Evolutionary conservation across 2,888 invertebrate species (phyloP), one percentile per base, ranked within the genome.

Genomic region (Mesochorus sp.): DNA sequence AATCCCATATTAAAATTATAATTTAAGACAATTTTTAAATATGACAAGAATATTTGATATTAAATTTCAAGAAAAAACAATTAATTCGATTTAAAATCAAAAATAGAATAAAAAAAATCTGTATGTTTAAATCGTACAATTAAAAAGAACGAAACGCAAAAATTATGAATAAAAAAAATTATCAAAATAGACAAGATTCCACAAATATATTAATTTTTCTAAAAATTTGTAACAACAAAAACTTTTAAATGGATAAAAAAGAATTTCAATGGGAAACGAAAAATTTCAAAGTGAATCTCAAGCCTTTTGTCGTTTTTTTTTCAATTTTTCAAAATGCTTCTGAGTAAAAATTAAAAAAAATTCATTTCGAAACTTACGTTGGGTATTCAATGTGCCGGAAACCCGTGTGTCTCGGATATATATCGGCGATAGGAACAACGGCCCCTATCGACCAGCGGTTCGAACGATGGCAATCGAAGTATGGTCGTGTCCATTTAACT

Each of bases 391-490:
- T 94, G 89, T 98, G 98, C 87, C 98, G 94, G 90, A 96, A 98
- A 83, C 96, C 95, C 1, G 98, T 98, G 89, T 98, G 98, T 10
- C 98, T 93, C 0, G 98, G 98, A 91, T 96, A 98, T 83, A 98
- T 97, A 89, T 99, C 99, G 2, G 97, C 97, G 39, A 99, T 96
- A 0, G 99, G 99, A 19, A 97, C 96, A 0, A 98, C 96, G 0
- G 98, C 98, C 21, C 96, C 96, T 5, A 99, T 96, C 34, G 99
- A 92, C 99, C 99, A 99, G 88, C 98, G 96, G 91, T 99, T 98
- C 0, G 98, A 96, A 80, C 98, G 93, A 3, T 97, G 97, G 90
- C 99, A 99, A 92, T 99, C 99, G 90, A 97, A 99, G 90, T 99
- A 99, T 0, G 99, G 99, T 73, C 95, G 93, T 0, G 97, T 98